Conservation (phyloP, 2,797 vertebrate species). For the Trematomus bernacchii region DNA sequence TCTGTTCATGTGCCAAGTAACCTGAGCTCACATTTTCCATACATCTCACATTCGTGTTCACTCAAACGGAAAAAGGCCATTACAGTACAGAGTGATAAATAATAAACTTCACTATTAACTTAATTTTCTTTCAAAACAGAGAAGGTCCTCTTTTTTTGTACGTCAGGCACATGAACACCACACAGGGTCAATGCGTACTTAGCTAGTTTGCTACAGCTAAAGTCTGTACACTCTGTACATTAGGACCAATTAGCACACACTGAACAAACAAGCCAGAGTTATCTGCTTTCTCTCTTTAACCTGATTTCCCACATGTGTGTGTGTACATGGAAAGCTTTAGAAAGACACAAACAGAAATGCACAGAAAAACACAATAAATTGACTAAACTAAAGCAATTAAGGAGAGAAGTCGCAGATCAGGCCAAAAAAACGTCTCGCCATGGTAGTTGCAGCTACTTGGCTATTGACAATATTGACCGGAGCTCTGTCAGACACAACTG, state of each 20-base stretch:
- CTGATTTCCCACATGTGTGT: slow-evolving; percentile 24
- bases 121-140: no score
- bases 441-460: slow-evolving; percentile 58
- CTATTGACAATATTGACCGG: slow-evolving; percentile 74
- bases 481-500: slow-evolving; percentile 62
- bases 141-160: background rate
- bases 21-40: no score
- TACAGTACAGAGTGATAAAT: no score
- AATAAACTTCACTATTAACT: no score
- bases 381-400: slow-evolving; percentile 65
- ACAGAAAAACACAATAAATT: slow-evolving; percentile 50
- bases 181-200: background rate
- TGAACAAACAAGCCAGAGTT: slow-evolving; percentile 11
- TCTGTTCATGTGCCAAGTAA: no score
- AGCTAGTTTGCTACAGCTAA: background rate
- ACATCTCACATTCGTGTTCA: no score
- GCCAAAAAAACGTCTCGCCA: slow-evolving; percentile 44
- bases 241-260: slow-evolving; percentile 13
- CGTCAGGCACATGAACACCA: background rate
- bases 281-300: slow-evolving; percentile 14
- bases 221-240: slow-evolving; percentile 11
- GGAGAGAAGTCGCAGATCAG: slow-evolving; percentile 40
- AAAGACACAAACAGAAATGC: slow-evolving; percentile 30
- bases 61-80: no score
- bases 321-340: slow-evolving; percentile 21